Evolutionary conservation across 2,113 vertebrate genomes (phyloP), one percentile per base, ranked within the genome.

Genomic region (Pao palembangensis): DNA sequence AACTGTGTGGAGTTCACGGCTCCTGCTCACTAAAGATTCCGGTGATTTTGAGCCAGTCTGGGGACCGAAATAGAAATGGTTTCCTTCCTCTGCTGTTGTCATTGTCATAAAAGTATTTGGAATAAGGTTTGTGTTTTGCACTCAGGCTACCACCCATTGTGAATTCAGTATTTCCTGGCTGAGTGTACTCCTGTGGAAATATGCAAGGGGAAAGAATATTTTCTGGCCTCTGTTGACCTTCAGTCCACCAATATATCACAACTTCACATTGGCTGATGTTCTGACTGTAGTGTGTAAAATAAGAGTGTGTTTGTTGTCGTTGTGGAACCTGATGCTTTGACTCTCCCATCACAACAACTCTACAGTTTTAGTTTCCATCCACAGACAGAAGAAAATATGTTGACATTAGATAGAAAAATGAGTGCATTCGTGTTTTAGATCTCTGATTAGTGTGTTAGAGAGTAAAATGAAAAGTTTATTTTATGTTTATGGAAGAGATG

Each of bases 91-190:
- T 55, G 31, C 59, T 67, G 71, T 55, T 57, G 61, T 69, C 55
- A 78, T 57, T 60, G 69, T 64, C 59, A 71, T 75, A 69, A 78
- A 77, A 56, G 73, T 73, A 80, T 63, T 73, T 17, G 23, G 42
- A 28, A 34, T 38, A 34, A 17, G 31, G 11, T 61, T 52, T 28
- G 49, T 73, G 56, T 71, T 69, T 31, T 73, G 54, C 46, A 3
- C 51, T 58, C 53, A 20, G 58, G 15, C 62, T 56, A 49, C 49
- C 59, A 64, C 52, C 74, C 59, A 73, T 68, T 76, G 81, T 75
- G 31, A 62, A 51, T 69, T 58, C 0, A 17, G 69, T 56, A 76
- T 76, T 82, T 82, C 75, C 76, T 72, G 10, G 38, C 46, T 21
- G 49, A 67, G 51, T 57, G 56, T 58, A 25, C 60, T 63, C 54